phyloP scores from a whole-genome alignment of 2,888 invertebrate genomes.

The Drosophila anomalata region DNA sequence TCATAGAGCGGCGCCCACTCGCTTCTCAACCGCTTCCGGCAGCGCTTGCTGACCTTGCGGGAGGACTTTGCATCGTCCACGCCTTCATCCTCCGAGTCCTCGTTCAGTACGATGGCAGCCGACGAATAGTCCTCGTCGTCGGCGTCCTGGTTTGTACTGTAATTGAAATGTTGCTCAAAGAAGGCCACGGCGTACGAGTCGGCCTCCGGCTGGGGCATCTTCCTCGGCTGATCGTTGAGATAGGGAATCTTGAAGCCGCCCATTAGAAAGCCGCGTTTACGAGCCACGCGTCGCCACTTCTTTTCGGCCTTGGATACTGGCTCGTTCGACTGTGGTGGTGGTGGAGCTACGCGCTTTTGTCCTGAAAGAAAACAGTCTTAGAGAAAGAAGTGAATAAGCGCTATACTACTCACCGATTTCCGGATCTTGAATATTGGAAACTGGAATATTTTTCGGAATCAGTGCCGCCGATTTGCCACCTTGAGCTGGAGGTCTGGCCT shows the following conservation, averaged over 20 bases:
- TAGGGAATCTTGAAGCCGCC: conserved; percentile 59
- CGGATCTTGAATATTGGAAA: background rate
- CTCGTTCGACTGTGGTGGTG: conserved; percentile 10
- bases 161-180: conserved; percentile 58
- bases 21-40: conserved; percentile 54
- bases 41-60: conserved; percentile 55
- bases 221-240: conserved; percentile 32
- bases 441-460: background rate
- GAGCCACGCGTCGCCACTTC: conserved; percentile 60
- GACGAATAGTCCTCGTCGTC: conserved; percentile 43
- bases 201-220: conserved; percentile 56
- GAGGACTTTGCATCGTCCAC: conserved; percentile 50
- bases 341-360: conserved; percentile 49
- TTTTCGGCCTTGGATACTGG: conserved; percentile 55
- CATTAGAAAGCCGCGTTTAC: conserved; percentile 62
- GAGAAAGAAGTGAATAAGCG: background rate
- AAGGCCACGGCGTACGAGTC: conserved; percentile 67
- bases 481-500: background rate
- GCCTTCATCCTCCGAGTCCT: conserved; percentile 38
- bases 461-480: background rate
- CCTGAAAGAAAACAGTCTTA: conserved; percentile 15
- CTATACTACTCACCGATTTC: conserved; percentile 1
- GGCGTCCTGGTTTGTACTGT: conserved; percentile 55
- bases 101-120: conserved; percentile 15
- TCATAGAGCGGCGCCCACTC: conserved; percentile 49